These are phyloP conservation scores for Eristalinus aeneus DNA, from an alignment of 2,888 invertebrate species.

Conservation along the genomic window DNA sequence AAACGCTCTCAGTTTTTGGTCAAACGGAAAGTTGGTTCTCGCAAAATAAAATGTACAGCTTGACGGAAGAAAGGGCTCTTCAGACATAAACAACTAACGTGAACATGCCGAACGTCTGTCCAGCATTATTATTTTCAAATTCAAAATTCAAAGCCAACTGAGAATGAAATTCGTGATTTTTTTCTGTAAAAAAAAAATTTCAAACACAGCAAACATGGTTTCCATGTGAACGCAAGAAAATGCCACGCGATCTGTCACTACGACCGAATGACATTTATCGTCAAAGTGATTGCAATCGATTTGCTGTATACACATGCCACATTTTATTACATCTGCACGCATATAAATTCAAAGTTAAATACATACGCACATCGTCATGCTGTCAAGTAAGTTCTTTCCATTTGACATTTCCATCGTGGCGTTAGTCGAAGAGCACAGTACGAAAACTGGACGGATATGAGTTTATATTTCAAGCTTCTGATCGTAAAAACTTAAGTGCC, in stretches of 20 bases:
- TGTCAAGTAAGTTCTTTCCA: not conserved
- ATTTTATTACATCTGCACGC: not conserved
- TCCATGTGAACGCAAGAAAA: too few species aligned
- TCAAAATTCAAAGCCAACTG: too few species aligned
- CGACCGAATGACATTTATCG: not conserved
- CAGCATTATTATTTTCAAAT: too few species aligned
- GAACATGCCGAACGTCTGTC: too few species aligned
- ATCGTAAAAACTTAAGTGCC: not conserved
- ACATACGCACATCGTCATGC: too few species aligned
- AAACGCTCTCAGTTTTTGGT: too few species aligned
- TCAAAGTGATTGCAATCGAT: not conserved
- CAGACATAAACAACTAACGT: too few species aligned
- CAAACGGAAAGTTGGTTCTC: too few species aligned
- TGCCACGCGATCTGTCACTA: not conserved
- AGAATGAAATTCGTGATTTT: too few species aligned
- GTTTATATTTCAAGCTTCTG: not conserved
- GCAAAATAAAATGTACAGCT: too few species aligned
- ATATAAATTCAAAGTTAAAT: not conserved
- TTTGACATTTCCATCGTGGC: not conserved
- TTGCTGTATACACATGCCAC: not conserved
- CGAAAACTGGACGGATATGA: not conserved
- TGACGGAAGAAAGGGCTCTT: too few species aligned
- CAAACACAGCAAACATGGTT: not conserved
- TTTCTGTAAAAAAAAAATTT: too few species aligned
- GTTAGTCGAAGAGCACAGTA: not conserved